Base-by-base conservation (phyloP, 2,888 invertebrate genomes). In the Andrena camellia region DNA sequence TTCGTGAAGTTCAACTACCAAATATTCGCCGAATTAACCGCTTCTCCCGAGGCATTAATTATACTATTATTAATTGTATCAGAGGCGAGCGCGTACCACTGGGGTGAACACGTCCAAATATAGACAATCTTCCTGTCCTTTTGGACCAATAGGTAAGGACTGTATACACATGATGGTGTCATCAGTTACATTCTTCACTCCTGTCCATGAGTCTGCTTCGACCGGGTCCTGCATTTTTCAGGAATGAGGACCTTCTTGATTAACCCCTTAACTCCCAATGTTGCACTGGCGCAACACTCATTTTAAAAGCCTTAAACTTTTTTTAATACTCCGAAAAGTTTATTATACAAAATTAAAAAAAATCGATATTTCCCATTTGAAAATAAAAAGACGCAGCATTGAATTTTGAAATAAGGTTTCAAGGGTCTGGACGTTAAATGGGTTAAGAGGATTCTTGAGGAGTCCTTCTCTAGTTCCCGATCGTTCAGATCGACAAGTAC, bases 121-220 rank as follows among this genome's bases (percentile, higher is more conserved):
- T 50, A 92, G 66, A 75, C 92, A 92, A 66, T 92, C 90, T 68
- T 92, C 91, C 0, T 86, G 60, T 4, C 92, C 92, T 29, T 2
- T 1, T n/a, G 20, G 8, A 84, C 59, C 0, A 77, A n/a, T 71
- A 90, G 91, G 13, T 86, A 74, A 60, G 91, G 91, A 20, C n/a
- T n/a, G n/a, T 20, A 0, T 4, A 67, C 59, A 26, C 50, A 81
- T 57, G n/a, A 0, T 0, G 20, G 85, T 85, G 20, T 87, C 84
- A 2, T 66, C 2, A 1, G 71, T 80, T 0, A 90, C 86, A 5
- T 75, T 57, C 60, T 26, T 82, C 60, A 0, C 31, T 71, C 91
- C 92, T 8, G 33, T 1, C 26, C 31, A 50, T 10, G 23, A n/a
- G 4, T 6, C 8, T 42, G 4, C 1, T 52, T 20, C 52, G 2